phyloP scores from a whole-genome alignment of 2,888 invertebrate genomes.

The Hypsopygia costalis region DNA sequence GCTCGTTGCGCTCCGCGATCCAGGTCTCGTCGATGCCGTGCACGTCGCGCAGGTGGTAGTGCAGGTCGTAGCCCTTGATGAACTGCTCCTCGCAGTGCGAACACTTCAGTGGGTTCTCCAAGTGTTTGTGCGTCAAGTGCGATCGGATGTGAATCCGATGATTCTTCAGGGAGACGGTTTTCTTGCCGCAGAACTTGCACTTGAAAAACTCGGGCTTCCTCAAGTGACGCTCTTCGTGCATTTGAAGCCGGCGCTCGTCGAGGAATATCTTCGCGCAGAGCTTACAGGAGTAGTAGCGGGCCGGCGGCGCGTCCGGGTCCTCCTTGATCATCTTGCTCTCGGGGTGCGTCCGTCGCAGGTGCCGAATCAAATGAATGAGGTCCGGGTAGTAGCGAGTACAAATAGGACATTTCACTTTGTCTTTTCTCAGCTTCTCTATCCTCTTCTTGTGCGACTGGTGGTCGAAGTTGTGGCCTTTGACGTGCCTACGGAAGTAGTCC shows the following conservation, averaged over 20 bases:
- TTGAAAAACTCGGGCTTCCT: conserved; percentile 67
- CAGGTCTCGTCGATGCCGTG: conserved; percentile 66
- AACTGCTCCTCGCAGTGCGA: conserved; percentile 62
- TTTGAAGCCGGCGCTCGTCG: conserved; percentile 52
- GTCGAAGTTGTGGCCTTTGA: conserved; percentile 77
- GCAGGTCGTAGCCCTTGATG: conserved; percentile 60
- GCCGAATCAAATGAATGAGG: conserved; percentile 64
- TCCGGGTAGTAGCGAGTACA: conserved; percentile 65
- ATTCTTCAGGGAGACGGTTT: conserved; percentile 56
- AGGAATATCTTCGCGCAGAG: conserved; percentile 68
- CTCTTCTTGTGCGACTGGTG: conserved; percentile 60
- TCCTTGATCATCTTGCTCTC: conserved; percentile 76
- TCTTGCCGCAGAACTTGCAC: conserved; percentile 73
- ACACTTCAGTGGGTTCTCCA: conserved; percentile 63
- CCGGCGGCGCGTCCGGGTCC: conserved; percentile 70
- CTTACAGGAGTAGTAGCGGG: conserved; percentile 57
- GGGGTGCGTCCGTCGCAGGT: conserved; percentile 65
- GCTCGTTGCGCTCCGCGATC: conserved; percentile 57
- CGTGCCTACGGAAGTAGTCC: conserved; percentile 65
- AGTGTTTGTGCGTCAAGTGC: conserved; percentile 61
- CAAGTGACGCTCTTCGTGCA: conserved; percentile 61
- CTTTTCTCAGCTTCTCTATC: conserved; percentile 58
- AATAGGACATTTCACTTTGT: conserved; percentile 70
- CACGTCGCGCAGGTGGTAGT: conserved; percentile 61
- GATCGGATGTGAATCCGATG: conserved; percentile 65